These are phyloP conservation scores for Catalaphyllia jardinei DNA, from an alignment of 64 coral and sea anemone species.

Conservation along the genomic window DNA sequence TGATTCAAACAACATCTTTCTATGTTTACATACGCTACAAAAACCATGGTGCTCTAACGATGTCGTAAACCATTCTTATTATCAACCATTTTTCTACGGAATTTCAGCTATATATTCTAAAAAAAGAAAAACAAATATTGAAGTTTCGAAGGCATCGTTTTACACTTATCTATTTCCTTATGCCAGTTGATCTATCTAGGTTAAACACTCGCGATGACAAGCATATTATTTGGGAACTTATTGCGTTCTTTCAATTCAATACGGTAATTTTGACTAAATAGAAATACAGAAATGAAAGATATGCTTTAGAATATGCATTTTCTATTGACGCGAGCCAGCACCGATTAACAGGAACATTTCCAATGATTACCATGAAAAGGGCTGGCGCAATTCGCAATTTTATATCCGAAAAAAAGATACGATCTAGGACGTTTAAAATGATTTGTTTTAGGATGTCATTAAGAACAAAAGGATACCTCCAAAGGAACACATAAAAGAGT, in stretches of 20 bases:
- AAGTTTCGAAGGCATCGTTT: not conserved
- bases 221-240: not conserved
- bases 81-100: not conserved
- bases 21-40: not conserved
- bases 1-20: not conserved
- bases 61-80: not conserved
- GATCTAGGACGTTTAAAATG: not conserved
- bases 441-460: not conserved
- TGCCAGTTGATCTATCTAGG: not conserved
- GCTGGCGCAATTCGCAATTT: not conserved
- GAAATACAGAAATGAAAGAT: not conserved
- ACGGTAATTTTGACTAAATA: not conserved
- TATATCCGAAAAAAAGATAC: not conserved
- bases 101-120: not conserved
- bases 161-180: not conserved
- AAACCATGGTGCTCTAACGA: not conserved
- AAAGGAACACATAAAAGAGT: not conserved
- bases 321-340: too few relatives aligned
- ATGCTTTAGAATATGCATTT: not conserved
- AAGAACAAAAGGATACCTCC: not conserved
- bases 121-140: conserved; percentile 21
- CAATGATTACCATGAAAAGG: not conserved
- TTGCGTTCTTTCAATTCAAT: not conserved
- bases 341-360: not conserved
- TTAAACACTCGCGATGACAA: not conserved